Base-by-base conservation (phyloP, 2,113 vertebrate genomes). In the Vidua macroura region DNA sequence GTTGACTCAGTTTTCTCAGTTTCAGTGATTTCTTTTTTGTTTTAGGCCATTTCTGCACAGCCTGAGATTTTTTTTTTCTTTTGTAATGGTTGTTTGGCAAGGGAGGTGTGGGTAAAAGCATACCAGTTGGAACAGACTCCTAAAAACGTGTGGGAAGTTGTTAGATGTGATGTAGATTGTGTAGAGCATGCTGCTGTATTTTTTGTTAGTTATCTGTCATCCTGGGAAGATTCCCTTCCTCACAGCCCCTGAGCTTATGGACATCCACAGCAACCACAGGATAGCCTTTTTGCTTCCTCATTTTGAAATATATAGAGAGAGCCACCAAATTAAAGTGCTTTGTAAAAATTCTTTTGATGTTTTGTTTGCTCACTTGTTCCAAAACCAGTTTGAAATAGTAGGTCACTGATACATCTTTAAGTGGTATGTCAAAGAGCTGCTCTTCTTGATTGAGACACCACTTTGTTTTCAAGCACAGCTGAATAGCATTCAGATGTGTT, bases 331-430 rank as follows among this genome's bases (percentile, higher is more conserved):
- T 95, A 82, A 93, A 94, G 89, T 37, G 72, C 88, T 83, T 52
- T 64, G 90, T 86, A 70, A 92, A 96, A 86, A 62, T 52, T 62
- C 94, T 95, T 96, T 96, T 97, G 94, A 95, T 93, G 92, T 93
- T 97, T 92, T 96, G 93, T 96, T 96, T 96, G 90, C 86, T 95
- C 88, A 49, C 93, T 95, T 86, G 87, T 91, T 96, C 93, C 52
- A 86, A 96, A 96, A 93, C 96, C 95, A 95, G 92, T 95, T 95
- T 95, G 81, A 91, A 96, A 95, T 95, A 95, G 91, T 95, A 97
- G 96, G 96, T 93, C 92, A 87, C 89, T 92, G 92, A 96, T 96
- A 95, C 92, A 95, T 96, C 83, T 83, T 86, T 94, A 94, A 93
- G 84, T 90, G 92, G 83, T 74, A 83, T 4, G 81, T 96, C 94